A percentile compares a stretch with the other conserved stretches of the same genome.
These are phyloP conservation scores for Ophion costatus DNA, from an alignment of 2,888 invertebrate species.

Conservation along the genomic window DNA sequence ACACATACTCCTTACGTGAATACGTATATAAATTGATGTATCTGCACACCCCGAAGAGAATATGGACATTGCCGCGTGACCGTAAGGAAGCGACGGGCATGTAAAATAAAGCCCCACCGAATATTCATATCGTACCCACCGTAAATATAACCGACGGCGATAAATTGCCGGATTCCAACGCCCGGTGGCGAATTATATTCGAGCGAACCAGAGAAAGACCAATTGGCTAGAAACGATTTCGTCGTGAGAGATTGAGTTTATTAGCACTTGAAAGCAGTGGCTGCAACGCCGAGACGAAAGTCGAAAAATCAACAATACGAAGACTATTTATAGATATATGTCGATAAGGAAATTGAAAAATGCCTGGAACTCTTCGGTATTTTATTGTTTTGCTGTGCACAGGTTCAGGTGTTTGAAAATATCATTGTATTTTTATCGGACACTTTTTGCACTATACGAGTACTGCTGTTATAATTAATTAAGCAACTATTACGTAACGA, in stretches of 20 bases:
- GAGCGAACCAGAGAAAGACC: slow-evolving; percentile 16
- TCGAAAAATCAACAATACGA: too few relatives aligned
- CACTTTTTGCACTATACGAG: too few relatives aligned
- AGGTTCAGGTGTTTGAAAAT: too few relatives aligned
- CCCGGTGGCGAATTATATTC: slow-evolving; percentile 62
- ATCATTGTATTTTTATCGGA: too few relatives aligned
- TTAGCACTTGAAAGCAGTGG: not conserved
- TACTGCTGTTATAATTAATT: not conserved
- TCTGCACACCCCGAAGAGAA: slow-evolving; percentile 1
- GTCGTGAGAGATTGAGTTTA: slow-evolving; percentile 20
- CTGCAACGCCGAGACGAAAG: too few relatives aligned
- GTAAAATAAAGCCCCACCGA: slow-evolving; percentile 78
- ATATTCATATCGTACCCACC: slow-evolving; percentile 77
- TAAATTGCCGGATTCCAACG: slow-evolving; percentile 75
- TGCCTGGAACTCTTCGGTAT: too few relatives aligned
- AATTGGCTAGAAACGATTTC: slow-evolving; percentile 55
- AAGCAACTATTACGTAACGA: too few relatives aligned
- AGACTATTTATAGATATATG: too few relatives aligned
- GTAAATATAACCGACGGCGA: slow-evolving; percentile 75
- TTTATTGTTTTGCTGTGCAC: too few relatives aligned
- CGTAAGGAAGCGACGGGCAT: slow-evolving; percentile 78
- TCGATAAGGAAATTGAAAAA: too few relatives aligned
- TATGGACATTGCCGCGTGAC: slow-evolving; percentile 46
- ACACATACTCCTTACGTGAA: not conserved
- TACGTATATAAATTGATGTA: slow-evolving; percentile 12